Evolutionary conservation across 1,140 invertebrate species (phyloP).

Genomic region (Drosophila mojavensis): DNA sequence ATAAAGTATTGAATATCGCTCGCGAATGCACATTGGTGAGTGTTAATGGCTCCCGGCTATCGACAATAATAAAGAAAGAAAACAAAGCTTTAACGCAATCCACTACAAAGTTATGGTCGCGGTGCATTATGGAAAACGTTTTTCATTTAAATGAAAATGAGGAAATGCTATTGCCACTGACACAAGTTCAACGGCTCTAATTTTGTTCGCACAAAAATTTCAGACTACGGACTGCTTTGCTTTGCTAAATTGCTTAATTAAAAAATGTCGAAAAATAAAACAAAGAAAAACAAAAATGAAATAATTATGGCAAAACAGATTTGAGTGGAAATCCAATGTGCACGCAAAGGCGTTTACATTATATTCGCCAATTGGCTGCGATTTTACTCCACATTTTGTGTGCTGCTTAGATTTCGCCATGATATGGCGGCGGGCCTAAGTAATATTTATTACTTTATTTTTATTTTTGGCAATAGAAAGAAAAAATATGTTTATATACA

Average conservation of each 20-base stretch:
- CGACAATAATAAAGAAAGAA: slow-evolving; percentile 34
- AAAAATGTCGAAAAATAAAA: slow-evolving; percentile 63
- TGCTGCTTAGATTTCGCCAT: slow-evolving; percentile 23
- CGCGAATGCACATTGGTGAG: not conserved
- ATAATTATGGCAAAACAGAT: slow-evolving; percentile 65
- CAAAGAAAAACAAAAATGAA: slow-evolving; percentile 21
- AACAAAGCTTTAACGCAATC: slow-evolving; percentile 41
- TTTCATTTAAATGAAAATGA: slow-evolving; percentile 74
- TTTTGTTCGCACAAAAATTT: slow-evolving; percentile 21
- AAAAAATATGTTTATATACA: not conserved
- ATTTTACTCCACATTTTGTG: slow-evolving; percentile 26
- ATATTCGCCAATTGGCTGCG: slow-evolving; percentile 42
- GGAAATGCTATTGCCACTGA: slow-evolving; percentile 57
- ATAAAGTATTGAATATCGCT: not conserved
- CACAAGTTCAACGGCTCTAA: slow-evolving; percentile 72
- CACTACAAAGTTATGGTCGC: slow-evolving; percentile 44
- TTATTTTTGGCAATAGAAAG: not conserved
- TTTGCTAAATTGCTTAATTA: slow-evolving; percentile 71
- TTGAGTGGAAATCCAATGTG: slow-evolving; percentile 52
- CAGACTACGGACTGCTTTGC: slow-evolving; percentile 32
- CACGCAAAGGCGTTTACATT: slow-evolving; percentile 52
- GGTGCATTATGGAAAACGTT: slow-evolving; percentile 59
- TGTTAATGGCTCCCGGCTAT: slow-evolving; percentile 58
- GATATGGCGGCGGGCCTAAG: not conserved
- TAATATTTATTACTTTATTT: not conserved